Conservation (phyloP, 2,888 invertebrate species). For the Priocnemis perturbator region DNA sequence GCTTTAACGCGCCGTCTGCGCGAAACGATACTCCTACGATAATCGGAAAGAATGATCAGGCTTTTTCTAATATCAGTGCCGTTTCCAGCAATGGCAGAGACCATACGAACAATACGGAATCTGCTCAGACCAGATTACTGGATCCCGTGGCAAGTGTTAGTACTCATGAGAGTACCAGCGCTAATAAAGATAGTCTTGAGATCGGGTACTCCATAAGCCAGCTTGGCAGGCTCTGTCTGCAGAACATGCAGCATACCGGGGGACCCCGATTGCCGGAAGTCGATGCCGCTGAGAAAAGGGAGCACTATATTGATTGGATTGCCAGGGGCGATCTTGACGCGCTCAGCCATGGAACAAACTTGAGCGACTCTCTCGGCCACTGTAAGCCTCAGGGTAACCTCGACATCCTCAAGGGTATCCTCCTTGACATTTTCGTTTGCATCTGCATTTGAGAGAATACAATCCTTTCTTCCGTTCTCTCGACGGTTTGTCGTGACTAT, state of each 20-base stretch:
- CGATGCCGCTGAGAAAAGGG: constrained; percentile 52
- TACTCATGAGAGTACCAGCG: constrained; percentile 52
- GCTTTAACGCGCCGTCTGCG: not conserved
- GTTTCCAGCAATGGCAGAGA: not conserved
- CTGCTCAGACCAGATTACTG: constrained; percentile 22
- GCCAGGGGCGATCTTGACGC: constrained; percentile 58
- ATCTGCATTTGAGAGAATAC: constrained; percentile 63
- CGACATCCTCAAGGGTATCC: constrained; percentile 67
- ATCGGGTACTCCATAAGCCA: constrained; percentile 68
- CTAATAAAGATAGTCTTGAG: constrained; percentile 67
- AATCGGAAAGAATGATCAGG: not conserved
- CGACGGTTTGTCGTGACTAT: not conserved
- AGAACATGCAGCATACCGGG: constrained; percentile 53
- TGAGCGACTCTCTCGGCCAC: constrained; percentile 60
- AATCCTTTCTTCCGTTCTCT: not conserved
- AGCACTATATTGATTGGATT: constrained; percentile 60
- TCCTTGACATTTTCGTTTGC: constrained; percentile 68
- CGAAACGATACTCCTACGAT: not conserved
- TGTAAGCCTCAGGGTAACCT: constrained; percentile 66
- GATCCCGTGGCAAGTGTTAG: constrained; percentile 31
- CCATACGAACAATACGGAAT: constrained; percentile 11
- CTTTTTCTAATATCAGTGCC: not conserved
- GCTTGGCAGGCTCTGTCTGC: constrained; percentile 58
- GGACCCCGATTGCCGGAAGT: constrained; percentile 37
- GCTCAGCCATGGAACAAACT: constrained; percentile 61